A percentile compares a stretch with the other conserved stretches of the same genome.
These are phyloP conservation scores for Tangara arthus DNA, from an alignment of 2,797 vertebrate genomes.

Conservation along the genomic window DNA sequence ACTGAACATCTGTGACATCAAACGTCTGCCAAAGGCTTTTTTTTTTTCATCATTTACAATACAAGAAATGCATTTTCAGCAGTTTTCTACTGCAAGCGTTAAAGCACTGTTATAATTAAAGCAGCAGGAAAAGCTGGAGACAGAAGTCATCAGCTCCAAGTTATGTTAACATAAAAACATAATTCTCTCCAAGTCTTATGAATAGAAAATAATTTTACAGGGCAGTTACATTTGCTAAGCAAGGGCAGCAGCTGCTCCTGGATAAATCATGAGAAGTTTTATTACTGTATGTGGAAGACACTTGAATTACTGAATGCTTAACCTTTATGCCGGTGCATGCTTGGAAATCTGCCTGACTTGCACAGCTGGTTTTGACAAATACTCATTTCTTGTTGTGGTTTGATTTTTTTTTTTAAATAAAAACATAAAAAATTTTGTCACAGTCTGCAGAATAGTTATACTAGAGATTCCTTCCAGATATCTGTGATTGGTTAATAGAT, in stretches of 20 bases:
- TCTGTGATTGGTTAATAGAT: neutral
- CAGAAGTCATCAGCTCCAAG: neutral
- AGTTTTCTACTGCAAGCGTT: neutral
- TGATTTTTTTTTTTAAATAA: neutral
- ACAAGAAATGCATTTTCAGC: slow-evolving; percentile 23
- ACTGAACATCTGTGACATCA: slow-evolving; percentile 23
- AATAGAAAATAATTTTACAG: slow-evolving; percentile 39
- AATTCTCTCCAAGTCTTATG: neutral
- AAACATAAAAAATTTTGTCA: neutral
- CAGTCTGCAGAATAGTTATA: neutral
- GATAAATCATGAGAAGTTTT: neutral
- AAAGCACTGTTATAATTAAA: slow-evolving; percentile 14
- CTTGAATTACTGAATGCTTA: neutral
- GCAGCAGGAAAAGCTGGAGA: slow-evolving; percentile 12
- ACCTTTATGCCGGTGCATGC: neutral
- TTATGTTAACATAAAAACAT: slow-evolving; percentile 19
- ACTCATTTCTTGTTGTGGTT: neutral
- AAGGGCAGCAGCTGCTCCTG: slow-evolving; percentile 14
- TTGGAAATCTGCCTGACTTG: slow-evolving; percentile 28
- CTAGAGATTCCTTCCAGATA: neutral
- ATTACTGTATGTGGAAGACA: neutral
- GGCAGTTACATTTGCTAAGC: neutral
- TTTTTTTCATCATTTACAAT: neutral
- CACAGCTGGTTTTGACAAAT: slow-evolving; percentile 11
- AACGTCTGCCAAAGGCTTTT: neutral